A percentile compares a stretch with the other conserved stretches of the same genome.
Evolutionary conservation across 2,113 vertebrate species (phyloP).

Genomic region (Cricetomys ansorgei): DNA sequence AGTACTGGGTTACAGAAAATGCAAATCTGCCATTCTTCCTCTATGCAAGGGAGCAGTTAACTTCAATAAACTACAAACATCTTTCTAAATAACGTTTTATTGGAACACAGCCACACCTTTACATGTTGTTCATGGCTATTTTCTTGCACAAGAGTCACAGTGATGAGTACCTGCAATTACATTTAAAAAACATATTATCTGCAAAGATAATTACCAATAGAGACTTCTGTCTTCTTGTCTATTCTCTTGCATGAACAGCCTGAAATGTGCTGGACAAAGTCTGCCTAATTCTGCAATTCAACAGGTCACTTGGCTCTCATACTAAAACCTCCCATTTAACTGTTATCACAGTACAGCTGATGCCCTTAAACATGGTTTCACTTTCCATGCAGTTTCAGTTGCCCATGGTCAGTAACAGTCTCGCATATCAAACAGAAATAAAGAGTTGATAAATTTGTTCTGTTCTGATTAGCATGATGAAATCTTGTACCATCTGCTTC

Average conservation of each 20-base stretch:
- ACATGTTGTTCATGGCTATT: neutral
- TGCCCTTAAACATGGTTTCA: neutral
- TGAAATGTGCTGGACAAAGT: neutral
- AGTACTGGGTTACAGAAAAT: neutral
- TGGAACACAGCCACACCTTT: neutral
- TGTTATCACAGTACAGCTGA: neutral
- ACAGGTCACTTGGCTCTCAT: neutral
- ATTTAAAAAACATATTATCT: neutral
- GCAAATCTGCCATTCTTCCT: neutral
- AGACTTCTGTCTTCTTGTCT: neutral
- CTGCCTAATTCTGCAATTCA: neutral
- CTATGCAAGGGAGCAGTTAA: neutral
- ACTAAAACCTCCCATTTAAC: neutral
- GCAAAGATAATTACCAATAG: neutral
- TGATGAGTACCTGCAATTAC: neutral
- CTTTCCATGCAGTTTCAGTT: neutral
- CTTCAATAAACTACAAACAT: neutral
- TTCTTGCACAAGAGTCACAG: neutral
- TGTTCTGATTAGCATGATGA: neutral
- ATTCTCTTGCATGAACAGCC: neutral
- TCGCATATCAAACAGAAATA: constrained; percentile 16
- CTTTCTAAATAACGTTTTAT: constrained; percentile 45
- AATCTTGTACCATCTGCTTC: neutral
- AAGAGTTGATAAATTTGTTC: neutral
- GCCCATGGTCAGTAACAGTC: neutral